A percentile compares a stretch with the other conserved stretches of the same genome.
These are phyloP conservation scores for Ptychoptera albimana DNA, from an alignment of 2,888 invertebrate species.

Conservation along the genomic window DNA sequence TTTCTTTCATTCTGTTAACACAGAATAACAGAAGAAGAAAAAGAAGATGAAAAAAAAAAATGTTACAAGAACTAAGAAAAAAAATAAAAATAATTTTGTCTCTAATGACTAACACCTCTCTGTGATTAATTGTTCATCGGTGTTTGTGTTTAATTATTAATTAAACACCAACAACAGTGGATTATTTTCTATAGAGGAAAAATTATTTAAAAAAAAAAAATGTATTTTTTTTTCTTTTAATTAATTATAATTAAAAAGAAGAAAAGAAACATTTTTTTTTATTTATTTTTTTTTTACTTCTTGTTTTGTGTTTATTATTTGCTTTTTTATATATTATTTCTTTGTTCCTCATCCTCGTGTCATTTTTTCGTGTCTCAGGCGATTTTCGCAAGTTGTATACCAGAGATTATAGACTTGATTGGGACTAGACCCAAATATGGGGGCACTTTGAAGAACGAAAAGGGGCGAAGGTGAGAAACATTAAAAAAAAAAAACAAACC, in stretches of 20 bases:
- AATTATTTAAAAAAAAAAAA: neutral
- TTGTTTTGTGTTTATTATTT: slow-evolving; percentile 3
- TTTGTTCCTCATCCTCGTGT: slow-evolving; percentile 9
- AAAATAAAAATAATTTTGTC: too few species aligned
- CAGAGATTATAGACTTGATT: slow-evolving; percentile 99
- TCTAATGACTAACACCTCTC: too few species aligned
- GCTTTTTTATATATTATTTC: slow-evolving; percentile 8
- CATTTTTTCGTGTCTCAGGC: slow-evolving; percentile 45
- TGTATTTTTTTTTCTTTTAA: neutral
- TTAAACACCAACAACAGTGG: too few species aligned
- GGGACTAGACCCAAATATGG: slow-evolving; percentile 99
- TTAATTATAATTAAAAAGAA: slow-evolving; percentile 1
- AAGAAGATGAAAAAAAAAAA: too few species aligned
- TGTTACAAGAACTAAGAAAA: too few species aligned
- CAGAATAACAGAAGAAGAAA: too few species aligned
- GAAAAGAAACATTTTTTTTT: slow-evolving; percentile 13
- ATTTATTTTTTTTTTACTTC: too few species aligned
- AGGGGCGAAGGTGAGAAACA: slow-evolving; percentile 93
- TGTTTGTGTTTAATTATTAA: too few species aligned
- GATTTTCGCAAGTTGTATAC: slow-evolving; percentile 99
- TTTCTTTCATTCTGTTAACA: too few species aligned
- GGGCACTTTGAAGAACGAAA: slow-evolving; percentile 99
- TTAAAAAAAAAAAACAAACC: slow-evolving; percentile 15
- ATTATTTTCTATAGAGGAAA: too few species aligned
- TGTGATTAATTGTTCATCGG: too few species aligned